phyloP scores from a whole-genome alignment of 2,888 invertebrate species.

The Rugalucina vietnamica region DNA sequence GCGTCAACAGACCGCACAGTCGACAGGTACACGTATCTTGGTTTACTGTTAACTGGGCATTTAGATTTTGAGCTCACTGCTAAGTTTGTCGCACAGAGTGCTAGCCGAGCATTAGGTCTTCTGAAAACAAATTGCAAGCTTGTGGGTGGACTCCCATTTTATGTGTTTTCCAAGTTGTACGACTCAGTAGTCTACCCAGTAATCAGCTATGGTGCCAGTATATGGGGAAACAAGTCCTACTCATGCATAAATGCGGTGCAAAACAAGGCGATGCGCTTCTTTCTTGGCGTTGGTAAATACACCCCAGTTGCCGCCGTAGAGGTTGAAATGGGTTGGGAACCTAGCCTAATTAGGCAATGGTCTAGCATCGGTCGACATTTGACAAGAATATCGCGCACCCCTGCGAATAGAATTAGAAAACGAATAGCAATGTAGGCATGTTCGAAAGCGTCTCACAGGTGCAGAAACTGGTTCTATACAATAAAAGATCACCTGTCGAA shows the following conservation, averaged over 20 bases:
- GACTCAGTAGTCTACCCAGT: conserved; percentile 26
- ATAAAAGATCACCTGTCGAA: background rate
- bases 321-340: conserved; percentile 29
- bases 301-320: conserved; percentile 18
- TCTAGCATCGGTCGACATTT: background rate
- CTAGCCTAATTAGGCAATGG: conserved; percentile 2
- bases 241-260: conserved; percentile 11
- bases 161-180: conserved; percentile 31
- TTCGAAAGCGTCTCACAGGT: background rate
- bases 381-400: background rate
- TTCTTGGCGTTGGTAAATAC: conserved; percentile 29
- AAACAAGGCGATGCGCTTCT: conserved; percentile 21
- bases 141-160: conserved; percentile 25
- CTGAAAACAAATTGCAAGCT: conserved; percentile 9
- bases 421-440: background rate
- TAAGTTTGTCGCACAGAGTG: conserved; percentile 9
- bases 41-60: conserved; percentile 17
- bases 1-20: background rate
- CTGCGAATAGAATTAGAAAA: background rate
- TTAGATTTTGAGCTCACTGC: conserved; percentile 10
- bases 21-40: conserved; percentile 24
- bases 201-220: conserved; percentile 16
- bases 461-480: background rate
- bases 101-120: conserved; percentile 21
- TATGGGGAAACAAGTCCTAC: conserved; percentile 28